These are phyloP conservation scores for Pontoporia blainvillei DNA, from an alignment of 2,113 vertebrate species.

Conservation along the genomic window DNA sequence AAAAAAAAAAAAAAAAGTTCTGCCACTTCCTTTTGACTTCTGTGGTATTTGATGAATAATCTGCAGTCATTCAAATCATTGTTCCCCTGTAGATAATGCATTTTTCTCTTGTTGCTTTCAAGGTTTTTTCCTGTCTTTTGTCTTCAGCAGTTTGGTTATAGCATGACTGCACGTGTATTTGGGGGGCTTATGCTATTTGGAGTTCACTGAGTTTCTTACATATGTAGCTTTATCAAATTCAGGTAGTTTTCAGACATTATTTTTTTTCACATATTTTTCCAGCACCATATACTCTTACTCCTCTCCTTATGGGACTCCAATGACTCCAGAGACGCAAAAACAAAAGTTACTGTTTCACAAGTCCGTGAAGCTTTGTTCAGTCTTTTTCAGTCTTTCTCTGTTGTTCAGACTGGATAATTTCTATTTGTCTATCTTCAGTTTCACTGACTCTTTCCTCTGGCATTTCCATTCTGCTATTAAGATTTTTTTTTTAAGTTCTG, in stretches of 20 bases:
- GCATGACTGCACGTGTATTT: background rate
- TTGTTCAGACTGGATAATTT: background rate
- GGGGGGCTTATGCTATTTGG: background rate
- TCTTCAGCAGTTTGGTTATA: background rate
- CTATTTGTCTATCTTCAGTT: background rate
- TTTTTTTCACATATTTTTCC: background rate
- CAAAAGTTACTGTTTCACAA: background rate
- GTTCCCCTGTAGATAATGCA: background rate
- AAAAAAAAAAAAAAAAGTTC: background rate
- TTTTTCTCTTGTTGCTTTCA: conserved; percentile 1
- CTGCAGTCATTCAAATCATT: background rate
- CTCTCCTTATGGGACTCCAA: background rate
- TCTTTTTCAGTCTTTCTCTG: background rate
- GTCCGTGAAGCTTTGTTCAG: background rate
- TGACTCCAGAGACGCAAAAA: background rate
- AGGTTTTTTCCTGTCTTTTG: background rate
- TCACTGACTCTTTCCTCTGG: background rate
- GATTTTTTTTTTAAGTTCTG: background rate
- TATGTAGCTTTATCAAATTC: background rate
- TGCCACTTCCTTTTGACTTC: background rate
- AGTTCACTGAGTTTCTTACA: background rate
- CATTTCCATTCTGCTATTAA: background rate
- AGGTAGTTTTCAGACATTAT: background rate
- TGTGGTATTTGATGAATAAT: background rate
- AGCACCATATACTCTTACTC: background rate